Evolutionary conservation across 37 sponge, comb jelly and placozoan genomes (phyloP), one percentile per base, ranked within the genome.

Genomic region (Beroe forskalii): DNA sequence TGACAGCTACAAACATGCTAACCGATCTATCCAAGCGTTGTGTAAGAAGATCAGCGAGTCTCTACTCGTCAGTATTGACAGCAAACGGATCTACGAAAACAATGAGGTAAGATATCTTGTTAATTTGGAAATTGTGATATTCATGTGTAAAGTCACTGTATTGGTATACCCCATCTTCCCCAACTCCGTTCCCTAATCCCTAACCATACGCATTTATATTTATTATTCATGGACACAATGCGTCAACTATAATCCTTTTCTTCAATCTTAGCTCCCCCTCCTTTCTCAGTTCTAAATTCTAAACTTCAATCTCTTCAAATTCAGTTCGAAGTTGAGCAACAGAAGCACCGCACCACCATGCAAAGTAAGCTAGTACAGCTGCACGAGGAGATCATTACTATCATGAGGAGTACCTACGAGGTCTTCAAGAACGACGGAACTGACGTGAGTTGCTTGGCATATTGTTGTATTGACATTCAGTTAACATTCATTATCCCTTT

Each of bases 41-140:
- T 97, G 97, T 91, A 92, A 92, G 39, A 35, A 72, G 67, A 97
- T 97, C 63, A 94, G 95, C 67, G 95, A 93, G 91, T 90, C 94
- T 91, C 90, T 95, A 33, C 92, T 97, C 89, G 93, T 97, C 62
- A 91, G 61, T 41, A 90, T 95, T 28, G 95, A 95, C 27, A 93
- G 93, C n/a, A 94, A 94, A 92, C 91, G 94, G 24, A 92, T 98
- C 28, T 95, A 94, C 80, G 95, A 98, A 43, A 92, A 92, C 38
- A 92, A 95, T 14, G 96, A 94, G 75, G 75, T 72, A 37, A 36
- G 75, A 8, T n/a, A n/a, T n/a, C n/a, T n/a, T n/a, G n/a, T n/a
- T n/a, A n/a, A n/a, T n/a, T n/a, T n/a, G n/a, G n/a, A n/a, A n/a
- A n/a, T n/a, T n/a, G n/a, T n/a, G n/a, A n/a, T n/a, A n/a, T n/a